These are phyloP conservation scores for Melangyna quadrimaculata DNA, from an alignment of 2,888 invertebrate species.

Conservation along the genomic window DNA sequence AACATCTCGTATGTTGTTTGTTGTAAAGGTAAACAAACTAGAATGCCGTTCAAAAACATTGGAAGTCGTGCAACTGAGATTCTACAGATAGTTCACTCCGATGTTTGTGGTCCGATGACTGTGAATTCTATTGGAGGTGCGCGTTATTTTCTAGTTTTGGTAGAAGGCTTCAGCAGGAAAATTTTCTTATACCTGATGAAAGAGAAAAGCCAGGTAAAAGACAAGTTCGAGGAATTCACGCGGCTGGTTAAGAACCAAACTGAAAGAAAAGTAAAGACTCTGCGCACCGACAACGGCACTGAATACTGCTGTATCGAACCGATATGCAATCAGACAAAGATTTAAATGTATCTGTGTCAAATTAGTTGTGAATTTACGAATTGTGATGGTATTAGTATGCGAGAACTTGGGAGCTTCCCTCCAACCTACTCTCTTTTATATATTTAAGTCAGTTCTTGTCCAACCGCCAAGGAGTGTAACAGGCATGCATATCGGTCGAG, in stretches of 20 bases:
- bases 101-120: slow-evolving; percentile 23
- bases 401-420: too few species aligned
- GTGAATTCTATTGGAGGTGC: neutral
- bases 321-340: neutral
- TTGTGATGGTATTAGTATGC: too few species aligned
- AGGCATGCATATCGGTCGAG: too few species aligned
- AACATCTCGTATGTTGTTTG: slow-evolving; percentile 13
- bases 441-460: too few species aligned
- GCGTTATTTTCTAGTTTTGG: slow-evolving; percentile 15
- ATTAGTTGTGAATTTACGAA: too few species aligned
- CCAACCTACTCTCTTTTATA: too few species aligned
- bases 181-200: slow-evolving; percentile 50
- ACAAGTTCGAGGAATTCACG: slow-evolving; percentile 53
- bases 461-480: too few species aligned
- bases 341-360: neutral
- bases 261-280: neutral
- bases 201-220: slow-evolving; percentile 48
- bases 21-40: slow-evolving; percentile 38
- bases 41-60: slow-evolving; percentile 14
- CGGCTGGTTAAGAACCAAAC: slow-evolving; percentile 62
- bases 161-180: neutral
- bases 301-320: neutral
- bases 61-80: slow-evolving; percentile 17
- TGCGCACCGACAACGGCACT: neutral
- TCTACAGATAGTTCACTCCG: slow-evolving; percentile 4